Conservation (phyloP, 1,140 invertebrate species). For the Bradysia coprophila region DNA sequence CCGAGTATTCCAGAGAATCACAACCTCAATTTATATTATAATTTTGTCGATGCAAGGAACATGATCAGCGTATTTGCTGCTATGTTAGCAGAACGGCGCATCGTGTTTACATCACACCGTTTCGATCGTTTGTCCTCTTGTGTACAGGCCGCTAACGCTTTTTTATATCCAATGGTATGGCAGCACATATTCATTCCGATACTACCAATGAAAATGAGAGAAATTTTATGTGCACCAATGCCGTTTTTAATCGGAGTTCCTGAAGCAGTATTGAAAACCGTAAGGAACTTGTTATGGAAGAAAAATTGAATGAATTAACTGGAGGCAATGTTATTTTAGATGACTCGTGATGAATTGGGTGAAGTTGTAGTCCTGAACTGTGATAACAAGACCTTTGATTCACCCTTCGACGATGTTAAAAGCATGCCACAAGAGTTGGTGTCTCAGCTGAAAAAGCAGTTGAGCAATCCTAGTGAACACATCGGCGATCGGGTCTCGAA, state of each 20-base stretch:
- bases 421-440: constrained; percentile 67
- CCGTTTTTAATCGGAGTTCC: constrained; percentile 90
- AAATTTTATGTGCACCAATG: constrained; percentile 86
- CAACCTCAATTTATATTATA: constrained; percentile 91
- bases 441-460: constrained; percentile 39
- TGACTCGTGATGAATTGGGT: constrained; percentile 50
- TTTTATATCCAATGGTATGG: constrained; percentile 95
- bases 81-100: constrained; percentile 79
- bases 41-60: constrained; percentile 74
- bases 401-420: constrained; percentile 76
- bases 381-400: constrained; percentile 65
- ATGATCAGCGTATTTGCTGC: constrained; percentile 92
- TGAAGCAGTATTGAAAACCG: constrained; percentile 47
- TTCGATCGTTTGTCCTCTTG: constrained; percentile 77
- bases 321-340: constrained; percentile 26
- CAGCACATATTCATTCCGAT: constrained; percentile 95
- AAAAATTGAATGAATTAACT: background rate
- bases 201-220: constrained; percentile 66
- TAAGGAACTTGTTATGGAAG: constrained; percentile 4
- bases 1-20: constrained; percentile 89
- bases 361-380: constrained; percentile 85
- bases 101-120: constrained; percentile 75
- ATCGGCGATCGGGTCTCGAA: constrained; percentile 79
- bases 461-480: constrained; percentile 45
- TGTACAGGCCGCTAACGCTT: constrained; percentile 80